These are phyloP conservation scores for Drosophila cardini DNA, from an alignment of 1,140 invertebrate genomes.

Conservation along the genomic window DNA sequence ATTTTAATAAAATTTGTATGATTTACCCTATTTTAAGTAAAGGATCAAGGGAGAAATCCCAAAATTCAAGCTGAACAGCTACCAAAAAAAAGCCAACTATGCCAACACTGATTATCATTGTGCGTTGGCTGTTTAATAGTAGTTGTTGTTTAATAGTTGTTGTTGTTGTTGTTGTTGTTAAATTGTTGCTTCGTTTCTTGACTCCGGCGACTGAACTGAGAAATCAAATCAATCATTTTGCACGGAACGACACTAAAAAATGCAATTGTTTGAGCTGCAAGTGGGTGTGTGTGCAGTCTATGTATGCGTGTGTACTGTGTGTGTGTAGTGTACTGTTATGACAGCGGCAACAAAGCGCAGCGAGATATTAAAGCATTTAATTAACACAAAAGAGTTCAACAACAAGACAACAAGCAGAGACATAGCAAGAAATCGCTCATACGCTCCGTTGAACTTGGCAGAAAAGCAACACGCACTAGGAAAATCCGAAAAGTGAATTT, in stretches of 20 bases:
- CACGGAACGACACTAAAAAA: conserved; percentile 76
- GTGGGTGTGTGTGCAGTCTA: conserved; percentile 25
- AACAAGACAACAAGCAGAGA: conserved; percentile 49
- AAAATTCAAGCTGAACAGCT: no score
- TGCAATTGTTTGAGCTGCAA: conserved; percentile 63
- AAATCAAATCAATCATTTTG: conserved; percentile 81
- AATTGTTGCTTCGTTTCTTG: conserved; percentile 35
- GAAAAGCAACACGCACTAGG: conserved; percentile 57
- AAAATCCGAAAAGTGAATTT: conserved; percentile 42
- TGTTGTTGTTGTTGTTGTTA: conserved; percentile 10
- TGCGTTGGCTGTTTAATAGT: conserved; percentile 60
- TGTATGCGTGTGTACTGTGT: conserved; percentile 20
- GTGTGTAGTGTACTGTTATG: conserved; percentile 56
- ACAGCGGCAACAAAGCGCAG: conserved; percentile 76
- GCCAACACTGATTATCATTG: conserved; percentile 48
- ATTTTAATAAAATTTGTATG: no score
- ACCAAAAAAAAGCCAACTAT: no score
- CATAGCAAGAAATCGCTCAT: conserved; percentile 71
- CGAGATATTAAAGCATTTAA: conserved; percentile 76
- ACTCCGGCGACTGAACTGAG: conserved; percentile 55
- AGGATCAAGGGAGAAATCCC: no score
- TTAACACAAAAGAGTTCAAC: conserved; percentile 81
- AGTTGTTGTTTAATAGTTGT: conserved; percentile 5
- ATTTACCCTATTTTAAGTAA: no score
- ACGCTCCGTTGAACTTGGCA: conserved; percentile 74